Evolutionary conservation across 1,140 invertebrate genomes (phyloP), one percentile per base, ranked within the genome.

Genomic region (Pachyrhynchus sulphureomaculatus): DNA sequence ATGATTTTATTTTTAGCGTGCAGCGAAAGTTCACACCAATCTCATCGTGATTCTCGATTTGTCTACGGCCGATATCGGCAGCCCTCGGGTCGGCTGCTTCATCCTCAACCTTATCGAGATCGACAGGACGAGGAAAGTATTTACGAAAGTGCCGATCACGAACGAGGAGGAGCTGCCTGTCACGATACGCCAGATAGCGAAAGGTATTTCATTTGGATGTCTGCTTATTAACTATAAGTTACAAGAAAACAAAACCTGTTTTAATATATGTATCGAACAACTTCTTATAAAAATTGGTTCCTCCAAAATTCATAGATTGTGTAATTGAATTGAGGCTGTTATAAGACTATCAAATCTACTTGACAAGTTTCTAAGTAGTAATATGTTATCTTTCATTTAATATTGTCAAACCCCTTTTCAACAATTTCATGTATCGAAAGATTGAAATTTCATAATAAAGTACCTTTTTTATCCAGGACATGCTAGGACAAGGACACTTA

Each of bases 121-220:
- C 78, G 85, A 84, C 89, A 89, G 68, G 90, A 92, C 65, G 90
- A 92, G 76, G 87, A 29, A 29, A 29, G 88, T 74, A 89, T 92
- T 67, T 91, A 92, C 76, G 89, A 91, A 80, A 89, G 86, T 69
- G 89, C 89, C 65, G 89, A 91, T 78, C 84, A 86, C 74, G 86
- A 88, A 70, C 80, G 86, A 74, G 78, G 75, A 81, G 68, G 76
- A 78, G 78, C 70, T 78, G 59, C 39, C 2, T 76, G 78, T 79
- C 88, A 80, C 58, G 89, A 90, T 77, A 89, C 88, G 49, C 89
- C 88, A 69, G 90, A 91, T 77, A 90, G 88, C 79, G 90, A 90
- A 84, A 92, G 90, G 90, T 92, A 68, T 55, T 26, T 9, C 12
- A 39, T 53, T 9, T 4, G n/a, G 9, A 21, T 12, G 9, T 9